A percentile compares a stretch with the other conserved stretches of the same genome.
These are phyloP conservation scores for Schizothorax lantsangensis DNA, from an alignment of 2,797 vertebrate species.

Conservation along the genomic window DNA sequence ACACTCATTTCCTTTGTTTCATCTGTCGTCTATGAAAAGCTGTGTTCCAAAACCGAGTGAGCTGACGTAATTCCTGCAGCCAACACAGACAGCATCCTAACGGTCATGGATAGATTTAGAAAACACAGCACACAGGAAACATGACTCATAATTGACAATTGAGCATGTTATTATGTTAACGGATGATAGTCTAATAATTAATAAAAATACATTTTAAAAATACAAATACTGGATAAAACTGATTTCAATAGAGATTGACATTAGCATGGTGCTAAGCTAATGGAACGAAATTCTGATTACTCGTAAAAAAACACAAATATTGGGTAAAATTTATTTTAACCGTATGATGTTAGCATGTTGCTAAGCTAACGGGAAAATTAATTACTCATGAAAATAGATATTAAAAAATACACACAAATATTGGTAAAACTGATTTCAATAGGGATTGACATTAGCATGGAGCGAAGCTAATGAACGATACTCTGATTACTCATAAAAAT, in stretches of 20 bases:
- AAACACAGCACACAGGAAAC: not conserved
- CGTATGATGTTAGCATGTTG: not conserved
- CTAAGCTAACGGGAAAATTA: not conserved
- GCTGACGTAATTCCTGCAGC: not conserved
- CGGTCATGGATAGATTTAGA: not conserved
- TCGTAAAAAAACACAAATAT: not conserved
- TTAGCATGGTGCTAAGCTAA: not conserved
- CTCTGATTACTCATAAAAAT: not conserved
- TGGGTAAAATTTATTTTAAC: not conserved
- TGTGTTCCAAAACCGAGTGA: not conserved
- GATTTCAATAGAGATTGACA: not conserved
- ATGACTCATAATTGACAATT: not conserved
- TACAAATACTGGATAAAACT: not conserved
- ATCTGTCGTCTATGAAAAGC: not conserved
- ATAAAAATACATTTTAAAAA: not conserved
- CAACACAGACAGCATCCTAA: not conserved
- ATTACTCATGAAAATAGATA: not conserved
- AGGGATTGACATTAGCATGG: not conserved
- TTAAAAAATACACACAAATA: not conserved
- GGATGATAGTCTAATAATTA: not conserved
- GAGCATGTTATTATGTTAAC: not conserved
- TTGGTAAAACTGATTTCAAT: not conserved
- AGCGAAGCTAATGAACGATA: not conserved
- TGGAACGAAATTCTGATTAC: not conserved
- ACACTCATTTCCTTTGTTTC: not conserved